Percentiles rank a stretch among this genome's conserved stretches.
Conservation (phyloP, 2,113 vertebrate genomes). For the Hucho hucho region DNA sequence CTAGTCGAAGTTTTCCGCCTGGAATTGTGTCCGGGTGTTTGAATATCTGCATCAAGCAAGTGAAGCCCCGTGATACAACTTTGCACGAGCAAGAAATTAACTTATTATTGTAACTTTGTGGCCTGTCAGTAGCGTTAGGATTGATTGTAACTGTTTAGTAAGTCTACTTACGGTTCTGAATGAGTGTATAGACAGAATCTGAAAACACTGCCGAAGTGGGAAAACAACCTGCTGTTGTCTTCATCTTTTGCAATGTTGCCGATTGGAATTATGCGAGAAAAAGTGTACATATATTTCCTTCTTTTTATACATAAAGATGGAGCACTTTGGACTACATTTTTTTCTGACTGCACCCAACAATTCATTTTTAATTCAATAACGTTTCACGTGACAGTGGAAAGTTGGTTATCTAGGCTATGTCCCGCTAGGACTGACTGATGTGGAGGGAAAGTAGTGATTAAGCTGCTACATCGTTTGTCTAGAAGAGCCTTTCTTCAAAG, state of each 20-base stretch:
- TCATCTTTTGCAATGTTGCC: neutral
- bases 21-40: slow-evolving; percentile 29
- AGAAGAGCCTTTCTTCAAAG: no score
- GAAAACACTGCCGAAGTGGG: neutral
- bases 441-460: neutral
- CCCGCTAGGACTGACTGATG: no score
- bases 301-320: neutral
- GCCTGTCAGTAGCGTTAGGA: slow-evolving; percentile 11
- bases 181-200: neutral
- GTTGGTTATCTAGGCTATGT: neutral
- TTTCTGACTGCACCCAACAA: neutral
- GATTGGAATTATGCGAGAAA: neutral
- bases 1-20: slow-evolving; percentile 44
- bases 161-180: neutral
- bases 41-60: slow-evolving; percentile 44
- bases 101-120: slow-evolving; percentile 65
- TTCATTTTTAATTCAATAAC: slow-evolving; percentile 17
- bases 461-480: no score
- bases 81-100: slow-evolving; percentile 31
- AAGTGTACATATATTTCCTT: no score
- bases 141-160: slow-evolving; percentile 5
- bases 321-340: neutral
- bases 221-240: slow-evolving; percentile 8
- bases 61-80: slow-evolving; percentile 21
- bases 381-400: slow-evolving; percentile 39